Evolutionary conservation across 2,888 invertebrate species (phyloP).

Genomic region (Pyrrhia umbra): DNA sequence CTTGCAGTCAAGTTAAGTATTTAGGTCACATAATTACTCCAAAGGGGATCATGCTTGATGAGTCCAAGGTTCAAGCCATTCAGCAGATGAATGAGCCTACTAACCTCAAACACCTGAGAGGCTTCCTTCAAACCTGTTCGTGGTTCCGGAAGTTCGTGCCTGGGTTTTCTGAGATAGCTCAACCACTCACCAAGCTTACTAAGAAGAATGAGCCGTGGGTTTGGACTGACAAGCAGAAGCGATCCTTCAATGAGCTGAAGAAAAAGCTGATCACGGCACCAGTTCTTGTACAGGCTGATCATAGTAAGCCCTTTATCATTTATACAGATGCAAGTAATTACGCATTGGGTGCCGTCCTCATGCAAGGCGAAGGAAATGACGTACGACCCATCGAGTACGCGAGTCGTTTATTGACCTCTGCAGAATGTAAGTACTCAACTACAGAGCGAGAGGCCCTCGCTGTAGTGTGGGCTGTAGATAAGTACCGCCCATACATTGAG

Average conservation of each 20-base stretch:
- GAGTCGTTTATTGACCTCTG: neutral
- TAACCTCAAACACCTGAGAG: slow-evolving; percentile 1
- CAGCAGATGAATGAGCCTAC: slow-evolving; percentile 1
- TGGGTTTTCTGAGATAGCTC: neutral
- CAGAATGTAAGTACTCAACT: neutral
- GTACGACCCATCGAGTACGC: slow-evolving; percentile 1
- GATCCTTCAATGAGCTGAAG: neutral
- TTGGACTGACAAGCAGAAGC: neutral
- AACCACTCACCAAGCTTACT: neutral
- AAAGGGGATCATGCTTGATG: slow-evolving; percentile 11
- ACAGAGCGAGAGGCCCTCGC: neutral
- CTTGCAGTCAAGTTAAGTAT: slow-evolving; percentile 4
- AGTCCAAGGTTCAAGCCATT: slow-evolving; percentile 3
- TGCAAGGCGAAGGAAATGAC: slow-evolving; percentile 4
- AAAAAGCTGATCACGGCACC: neutral
- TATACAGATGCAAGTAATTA: slow-evolving; percentile 4
- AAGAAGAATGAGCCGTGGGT: neutral
- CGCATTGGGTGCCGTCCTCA: neutral
- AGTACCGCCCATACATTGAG: neutral
- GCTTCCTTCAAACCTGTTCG: neutral
- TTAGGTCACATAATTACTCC: slow-evolving; percentile 18
- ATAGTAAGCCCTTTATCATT: neutral
- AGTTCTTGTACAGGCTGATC: neutral
- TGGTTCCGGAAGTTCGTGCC: neutral
- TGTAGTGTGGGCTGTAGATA: neutral